phyloP scores from a whole-genome alignment of 2,113 vertebrate species.

The Rallus limicola region DNA sequence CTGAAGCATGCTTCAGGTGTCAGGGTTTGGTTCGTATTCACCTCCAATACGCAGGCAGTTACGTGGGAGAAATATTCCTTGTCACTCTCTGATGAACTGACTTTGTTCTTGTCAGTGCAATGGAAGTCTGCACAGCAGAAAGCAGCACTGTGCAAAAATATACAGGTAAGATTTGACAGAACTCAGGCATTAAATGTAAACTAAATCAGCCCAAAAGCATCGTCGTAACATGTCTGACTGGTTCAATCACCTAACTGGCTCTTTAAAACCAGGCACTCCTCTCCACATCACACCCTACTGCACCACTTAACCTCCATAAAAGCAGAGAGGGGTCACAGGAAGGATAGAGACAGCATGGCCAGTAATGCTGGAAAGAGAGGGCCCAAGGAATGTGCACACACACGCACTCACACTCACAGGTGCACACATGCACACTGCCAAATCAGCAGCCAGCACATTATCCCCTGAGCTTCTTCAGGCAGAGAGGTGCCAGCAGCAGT shows the following conservation, averaged over 20 bases:
- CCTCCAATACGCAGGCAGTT: background rate
- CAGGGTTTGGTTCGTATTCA: background rate
- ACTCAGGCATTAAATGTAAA: background rate
- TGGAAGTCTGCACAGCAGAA: background rate
- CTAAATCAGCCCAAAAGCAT: background rate
- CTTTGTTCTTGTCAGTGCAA: background rate
- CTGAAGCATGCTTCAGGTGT: background rate
- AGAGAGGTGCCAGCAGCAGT: background rate
- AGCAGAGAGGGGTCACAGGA: background rate
- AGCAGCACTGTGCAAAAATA: background rate
- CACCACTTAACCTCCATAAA: background rate
- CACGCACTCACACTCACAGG: rapidly evolving
- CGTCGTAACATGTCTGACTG: background rate
- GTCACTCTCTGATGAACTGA: background rate
- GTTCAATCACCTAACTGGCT: rapidly evolving
- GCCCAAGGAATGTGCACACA: no score
- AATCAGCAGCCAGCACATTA: background rate
- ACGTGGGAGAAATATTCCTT: background rate
- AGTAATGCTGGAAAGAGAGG: background rate
- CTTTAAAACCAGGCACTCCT: background rate
- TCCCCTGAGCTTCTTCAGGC: background rate
- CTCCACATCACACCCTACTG: rapidly evolving
- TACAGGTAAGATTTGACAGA: background rate
- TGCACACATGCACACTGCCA: no score
- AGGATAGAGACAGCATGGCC: background rate